phyloP scores from a whole-genome alignment of 2,797 vertebrate genomes.

The Crypturellus tataupa region DNA sequence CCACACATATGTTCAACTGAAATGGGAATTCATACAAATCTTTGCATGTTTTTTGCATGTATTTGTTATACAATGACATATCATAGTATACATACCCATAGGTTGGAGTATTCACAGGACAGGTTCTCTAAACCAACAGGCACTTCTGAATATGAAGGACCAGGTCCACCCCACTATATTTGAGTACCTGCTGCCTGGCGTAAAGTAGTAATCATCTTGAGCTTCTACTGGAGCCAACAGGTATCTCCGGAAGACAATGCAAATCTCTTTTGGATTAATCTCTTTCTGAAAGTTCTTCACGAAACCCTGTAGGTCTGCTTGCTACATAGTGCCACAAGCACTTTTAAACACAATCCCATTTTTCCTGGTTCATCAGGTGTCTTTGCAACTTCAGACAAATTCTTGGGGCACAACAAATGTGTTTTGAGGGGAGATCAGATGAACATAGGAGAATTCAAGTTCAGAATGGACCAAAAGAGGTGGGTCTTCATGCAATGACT shows the following conservation, averaged over 20 bases:
- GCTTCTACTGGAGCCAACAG: neutral
- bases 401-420: neutral
- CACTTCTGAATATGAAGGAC: neutral
- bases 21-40: neutral
- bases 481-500: neutral
- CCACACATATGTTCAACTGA: neutral
- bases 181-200: neutral
- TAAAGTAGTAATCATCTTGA: neutral
- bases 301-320: neutral
- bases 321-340: neutral
- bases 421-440: neutral
- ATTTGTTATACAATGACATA: neutral
- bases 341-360: neutral
- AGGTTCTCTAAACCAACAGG: neutral
- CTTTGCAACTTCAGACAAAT: neutral
- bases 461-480: neutral
- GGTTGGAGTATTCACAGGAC: neutral
- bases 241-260: neutral
- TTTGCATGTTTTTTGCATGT: neutral
- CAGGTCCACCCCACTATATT: neutral
- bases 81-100: neutral
- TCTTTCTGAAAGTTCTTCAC: neutral
- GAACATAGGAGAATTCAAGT: rapidly evolving
- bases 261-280: neutral
- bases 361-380: neutral